Conservation (phyloP, 2,113 vertebrate species). For the Scortum barcoo region DNA sequence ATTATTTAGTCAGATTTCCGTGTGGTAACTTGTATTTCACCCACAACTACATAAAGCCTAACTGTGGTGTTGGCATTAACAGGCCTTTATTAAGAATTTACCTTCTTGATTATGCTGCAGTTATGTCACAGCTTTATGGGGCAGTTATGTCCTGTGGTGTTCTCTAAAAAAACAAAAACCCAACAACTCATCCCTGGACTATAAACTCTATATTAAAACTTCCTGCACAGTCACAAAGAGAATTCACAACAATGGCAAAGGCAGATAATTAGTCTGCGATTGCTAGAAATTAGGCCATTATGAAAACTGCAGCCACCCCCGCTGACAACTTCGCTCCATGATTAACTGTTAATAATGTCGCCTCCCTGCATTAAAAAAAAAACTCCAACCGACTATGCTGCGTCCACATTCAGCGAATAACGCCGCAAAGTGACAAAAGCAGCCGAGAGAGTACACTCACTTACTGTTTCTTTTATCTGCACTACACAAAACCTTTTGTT, state of each 20-base stretch:
- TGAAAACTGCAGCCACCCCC: conserved; percentile 71
- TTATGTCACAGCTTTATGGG: conserved; percentile 64
- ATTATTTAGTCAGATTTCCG: neutral
- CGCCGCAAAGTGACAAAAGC: conserved; percentile 17
- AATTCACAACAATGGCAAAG: conserved; percentile 67
- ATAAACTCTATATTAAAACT: conserved; percentile 68
- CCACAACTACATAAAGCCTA: conserved; percentile 1
- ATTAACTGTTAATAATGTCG: conserved; percentile 73
- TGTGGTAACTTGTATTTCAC: conserved; percentile 1
- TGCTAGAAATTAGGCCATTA: conserved; percentile 77
- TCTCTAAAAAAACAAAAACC: conserved; percentile 46
- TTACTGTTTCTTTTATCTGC: conserved; percentile 1
- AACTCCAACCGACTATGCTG: conserved; percentile 11
- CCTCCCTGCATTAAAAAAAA: conserved; percentile 47
- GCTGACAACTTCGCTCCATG: conserved; percentile 67
- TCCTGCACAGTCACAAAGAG: conserved; percentile 60
- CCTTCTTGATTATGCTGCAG: conserved; percentile 62
- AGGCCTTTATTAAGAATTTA: conserved; percentile 57
- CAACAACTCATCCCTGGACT: conserved; percentile 56
- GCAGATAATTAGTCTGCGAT: conserved; percentile 76
- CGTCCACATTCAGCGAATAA: conserved; percentile 9
- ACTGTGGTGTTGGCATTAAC: conserved; percentile 10
- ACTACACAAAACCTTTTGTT: neutral
- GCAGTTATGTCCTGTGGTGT: conserved; percentile 51
- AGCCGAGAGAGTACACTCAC: neutral